These are phyloP conservation scores for Caiman crocodilus DNA, from an alignment of 2,797 vertebrate species.

Conservation along the genomic window DNA sequence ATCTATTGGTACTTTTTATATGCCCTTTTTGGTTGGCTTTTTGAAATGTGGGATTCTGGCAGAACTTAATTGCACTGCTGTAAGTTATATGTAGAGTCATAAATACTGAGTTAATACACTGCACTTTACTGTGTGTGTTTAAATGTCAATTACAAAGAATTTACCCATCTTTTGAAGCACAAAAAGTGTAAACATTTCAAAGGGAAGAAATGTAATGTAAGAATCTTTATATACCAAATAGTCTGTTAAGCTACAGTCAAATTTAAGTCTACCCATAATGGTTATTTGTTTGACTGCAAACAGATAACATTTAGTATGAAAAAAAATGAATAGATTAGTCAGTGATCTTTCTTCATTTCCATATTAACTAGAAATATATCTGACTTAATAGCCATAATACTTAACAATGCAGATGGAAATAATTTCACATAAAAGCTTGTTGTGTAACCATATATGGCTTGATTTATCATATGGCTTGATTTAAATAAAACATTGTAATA, in stretches of 20 bases:
- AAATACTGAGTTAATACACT: constrained; percentile 28
- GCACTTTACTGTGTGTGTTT: not conserved
- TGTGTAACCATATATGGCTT: not conserved
- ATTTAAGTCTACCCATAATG: constrained; percentile 4
- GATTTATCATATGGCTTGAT: not conserved
- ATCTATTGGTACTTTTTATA: constrained; percentile 17
- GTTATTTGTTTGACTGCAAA: constrained; percentile 16
- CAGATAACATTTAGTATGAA: constrained; percentile 11
- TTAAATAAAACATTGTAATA: constrained; percentile 1
- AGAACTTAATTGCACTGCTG: constrained; percentile 38
- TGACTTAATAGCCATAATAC: not conserved
- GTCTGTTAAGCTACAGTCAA: not conserved
- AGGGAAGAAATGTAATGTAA: not conserved
- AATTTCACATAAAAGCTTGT: constrained; percentile 5
- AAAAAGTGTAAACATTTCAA: not conserved
- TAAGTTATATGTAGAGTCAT: constrained; percentile 35
- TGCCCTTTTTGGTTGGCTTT: not conserved
- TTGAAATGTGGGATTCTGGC: constrained; percentile 4
- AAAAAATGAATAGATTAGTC: constrained; percentile 23
- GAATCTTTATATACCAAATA: not conserved
- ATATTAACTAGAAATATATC: constrained; percentile 54
- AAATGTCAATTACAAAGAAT: constrained; percentile 31
- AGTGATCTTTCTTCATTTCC: constrained; percentile 25
- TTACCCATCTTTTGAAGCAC: not conserved
- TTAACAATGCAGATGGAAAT: constrained; percentile 31